Base-by-base conservation (phyloP, 2,888 invertebrate species). In the Hedya salicella region DNA sequence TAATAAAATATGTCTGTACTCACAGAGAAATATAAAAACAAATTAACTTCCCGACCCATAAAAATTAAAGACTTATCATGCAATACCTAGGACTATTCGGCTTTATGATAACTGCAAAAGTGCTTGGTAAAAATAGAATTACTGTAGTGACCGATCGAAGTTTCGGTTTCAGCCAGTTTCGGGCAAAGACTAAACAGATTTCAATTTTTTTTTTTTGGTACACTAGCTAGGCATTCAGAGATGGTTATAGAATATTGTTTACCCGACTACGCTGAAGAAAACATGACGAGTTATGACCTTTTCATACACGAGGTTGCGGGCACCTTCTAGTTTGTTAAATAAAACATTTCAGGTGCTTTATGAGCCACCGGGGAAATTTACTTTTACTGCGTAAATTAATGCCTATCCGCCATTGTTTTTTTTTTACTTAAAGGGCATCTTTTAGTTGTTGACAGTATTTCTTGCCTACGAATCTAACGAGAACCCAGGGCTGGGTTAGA, bases 1-100 rank as follows among this genome's bases (percentile, higher is more conserved):
- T 32, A 60, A 39, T 60, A 60, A 60, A 57, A 39, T 39, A 3
- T 17, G 16, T 57, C 44, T 32, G 16, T 14, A 14, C 16, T 25
- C 48, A n/a, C 46, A 19, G 46, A 17, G 36, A 46, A 40, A 39
- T 16, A 62, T 52, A 32, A 49, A 60, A 63, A 63, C 39, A 30
- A 30, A 63, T 30, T 49, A 36, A 4, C 1, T 21, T 13, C 30
- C 14, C 19, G 54, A 25, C 40, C 40, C 25, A 14, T 13, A 36
- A 6, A 25, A 52, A 17, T 36, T 13, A 36, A 11, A 36, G 17
- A 17, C 17, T 19, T 16, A 17, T 25, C 36, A 48, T 39, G 49
- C 48, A 13, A 60, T 39, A 25, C 59, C 39, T 39, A 48, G 39
- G 30, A 3, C 48, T 59, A 3, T 59, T 48, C 21, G 39, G 36